Evolutionary conservation across 2,113 vertebrate species (phyloP), one percentile per base, ranked within the genome.

Genomic region (Tyto alba): DNA sequence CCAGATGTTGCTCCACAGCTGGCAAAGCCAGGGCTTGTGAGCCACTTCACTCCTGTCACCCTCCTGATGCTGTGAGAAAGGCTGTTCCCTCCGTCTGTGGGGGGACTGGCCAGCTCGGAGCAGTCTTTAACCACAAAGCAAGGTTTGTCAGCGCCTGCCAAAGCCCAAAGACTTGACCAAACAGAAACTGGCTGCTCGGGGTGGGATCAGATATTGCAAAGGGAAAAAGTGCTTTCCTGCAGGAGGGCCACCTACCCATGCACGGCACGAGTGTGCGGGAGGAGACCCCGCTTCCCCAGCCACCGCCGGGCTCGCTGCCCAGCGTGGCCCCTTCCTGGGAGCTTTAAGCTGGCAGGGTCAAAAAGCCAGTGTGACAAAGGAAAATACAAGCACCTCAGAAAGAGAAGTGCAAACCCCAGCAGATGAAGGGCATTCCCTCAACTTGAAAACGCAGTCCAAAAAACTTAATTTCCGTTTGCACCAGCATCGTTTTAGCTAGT

Each of bases 221-320:
- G 34, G 26, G 12, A 8, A 38, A 30, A 78, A 20, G 16, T 11
- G 40, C 50, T 55, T 72, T 56, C 40, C 32, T 0, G 0, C 25
- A 15, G 52, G 20, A 72, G 8, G 10, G 2, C 12, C 14, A 7
- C 9, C 32, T 74, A 8, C 30, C 25, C 23, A 2, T 3, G 23
- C 43, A 16, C 9, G 7, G 3, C 1, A 1, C 16, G 53, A 79
- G 48, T 3, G 7, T 0, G 4, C 16, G 32, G 73, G 22, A 50
- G 47, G 17, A 79, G 29, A 38, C 3, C 15, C 34, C 10, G 0
- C 34, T 26, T 50, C 15, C 53, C 53, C 67, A 52, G 19, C 48
- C 32, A 11, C 32, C 1, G 4, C 16, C 0, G 1, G 41, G 30
- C 38, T 71, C 16, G 2, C 17, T 56, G 53, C 74, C 40, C 68